phyloP scores from a whole-genome alignment of 2,113 vertebrate genomes.

The Nycticebus coucang region DNA sequence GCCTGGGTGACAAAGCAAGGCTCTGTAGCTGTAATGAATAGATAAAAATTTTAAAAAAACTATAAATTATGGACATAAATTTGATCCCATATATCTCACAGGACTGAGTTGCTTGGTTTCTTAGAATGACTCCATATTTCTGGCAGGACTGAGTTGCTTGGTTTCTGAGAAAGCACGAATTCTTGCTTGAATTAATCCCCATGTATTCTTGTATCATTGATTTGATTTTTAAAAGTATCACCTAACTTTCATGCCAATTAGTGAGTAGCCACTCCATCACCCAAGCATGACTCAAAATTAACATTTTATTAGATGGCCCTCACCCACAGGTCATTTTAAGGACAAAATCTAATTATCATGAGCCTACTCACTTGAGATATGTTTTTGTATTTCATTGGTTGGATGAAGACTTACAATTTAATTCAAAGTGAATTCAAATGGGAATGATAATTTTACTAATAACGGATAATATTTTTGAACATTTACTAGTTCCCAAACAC shows the following conservation, averaged over 20 bases:
- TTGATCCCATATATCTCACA: background rate
- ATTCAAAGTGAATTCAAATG: constrained; percentile 6
- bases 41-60: background rate
- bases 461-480: background rate
- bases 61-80: background rate
- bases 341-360: background rate
- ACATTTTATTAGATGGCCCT: background rate
- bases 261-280: background rate
- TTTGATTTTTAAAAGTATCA: background rate
- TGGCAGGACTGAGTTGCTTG: background rate
- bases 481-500: background rate
- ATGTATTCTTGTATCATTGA: background rate
- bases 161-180: background rate
- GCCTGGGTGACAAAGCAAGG: too few species aligned
- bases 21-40: too few species aligned
- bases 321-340: background rate
- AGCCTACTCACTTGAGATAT: background rate
- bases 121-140: background rate
- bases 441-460: background rate
- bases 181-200: background rate
- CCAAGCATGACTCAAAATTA: background rate
- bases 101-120: background rate
- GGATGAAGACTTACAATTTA: background rate
- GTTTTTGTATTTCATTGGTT: background rate
- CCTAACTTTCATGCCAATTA: background rate